Percentiles rank a stretch among this genome's conserved stretches.
Evolutionary conservation across 2,888 invertebrate species (phyloP).

Genomic region (Pseudoips prasinana): DNA sequence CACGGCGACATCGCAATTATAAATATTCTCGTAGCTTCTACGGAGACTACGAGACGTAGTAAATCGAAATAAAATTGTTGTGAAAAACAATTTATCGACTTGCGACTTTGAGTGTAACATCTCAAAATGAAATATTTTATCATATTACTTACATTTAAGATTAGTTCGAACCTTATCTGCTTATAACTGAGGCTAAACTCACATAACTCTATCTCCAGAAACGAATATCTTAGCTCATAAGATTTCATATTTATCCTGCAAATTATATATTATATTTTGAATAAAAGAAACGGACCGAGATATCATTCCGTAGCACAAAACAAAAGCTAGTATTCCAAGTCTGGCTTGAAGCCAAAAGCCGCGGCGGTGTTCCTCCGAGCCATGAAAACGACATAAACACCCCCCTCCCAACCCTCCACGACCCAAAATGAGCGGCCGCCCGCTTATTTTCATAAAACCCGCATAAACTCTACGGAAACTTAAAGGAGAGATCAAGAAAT

Average conservation of each 20-base stretch:
- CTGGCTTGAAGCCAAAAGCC: slow-evolving; percentile 70
- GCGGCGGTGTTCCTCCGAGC: slow-evolving; percentile 53
- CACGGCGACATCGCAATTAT: too few species aligned
- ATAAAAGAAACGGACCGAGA: slow-evolving; percentile 44
- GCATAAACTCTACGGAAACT: slow-evolving; percentile 63
- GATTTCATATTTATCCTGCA: slow-evolving; percentile 32
- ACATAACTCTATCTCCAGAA: too few species aligned
- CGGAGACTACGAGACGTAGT: too few species aligned
- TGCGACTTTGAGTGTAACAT: too few species aligned
- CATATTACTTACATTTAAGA: too few species aligned
- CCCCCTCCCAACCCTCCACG: slow-evolving; percentile 43
- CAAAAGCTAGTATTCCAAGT: slow-evolving; percentile 57
- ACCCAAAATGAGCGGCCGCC: slow-evolving; percentile 77
- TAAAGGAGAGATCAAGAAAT: slow-evolving; percentile 60
- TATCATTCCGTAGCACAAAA: slow-evolving; percentile 51
- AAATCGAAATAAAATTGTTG: too few species aligned
- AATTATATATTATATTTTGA: slow-evolving; percentile 35
- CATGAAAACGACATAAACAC: slow-evolving; percentile 74
- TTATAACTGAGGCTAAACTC: too few species aligned
- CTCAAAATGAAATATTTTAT: too few species aligned
- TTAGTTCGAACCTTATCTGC: too few species aligned
- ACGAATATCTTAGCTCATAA: too few species aligned
- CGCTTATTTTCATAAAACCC: slow-evolving; percentile 79
- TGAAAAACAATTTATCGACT: too few species aligned
- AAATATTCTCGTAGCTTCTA: too few species aligned